Base-by-base conservation (phyloP, 2,888 invertebrate species). In the Idaea biselata region DNA sequence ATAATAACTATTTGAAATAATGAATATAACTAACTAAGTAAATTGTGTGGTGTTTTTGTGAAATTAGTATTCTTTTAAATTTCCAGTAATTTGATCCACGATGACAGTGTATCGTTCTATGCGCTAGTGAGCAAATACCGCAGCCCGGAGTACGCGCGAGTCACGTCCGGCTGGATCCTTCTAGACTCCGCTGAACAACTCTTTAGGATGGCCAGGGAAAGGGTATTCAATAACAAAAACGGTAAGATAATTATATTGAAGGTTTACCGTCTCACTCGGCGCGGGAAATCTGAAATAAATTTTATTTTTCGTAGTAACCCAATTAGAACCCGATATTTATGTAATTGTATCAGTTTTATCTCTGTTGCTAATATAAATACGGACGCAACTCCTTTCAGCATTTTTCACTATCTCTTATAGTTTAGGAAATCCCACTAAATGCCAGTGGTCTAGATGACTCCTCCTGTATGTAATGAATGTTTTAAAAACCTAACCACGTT, bases 81-180 rank as follows among this genome's bases (percentile, higher is more conserved):
- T 58, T 7, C 8, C 86, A 98, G 97, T 70, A 95, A 95, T 72
- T 93, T 99, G 69, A 97, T 98, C 32, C 96, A 97, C 79, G 95
- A 96, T 72, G 98, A 99, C 89, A 94, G 97, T 33, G 96, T 99
- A 0, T 96, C 97, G 58, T 98, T 98, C 82, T 97, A 97, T 83
- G 93, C 94, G n/a, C 91, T 96, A 73, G 93, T 97, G 16, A 95
- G 94, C 78, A 94, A 94, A 67, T 95, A 97, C 77, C 94, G 97
- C 74, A 95, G 95, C 16, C 95, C 95, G 64, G 98, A 98, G 78
- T 97, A 97, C 87, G 97, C 97, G 1, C 94, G 96, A 80, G 94
- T 95, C 56, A 97, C 96, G 78, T 96, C 97, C 0, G 97, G 97
- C 1, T 99, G 99, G 99, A 95, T 98, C 58, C 93, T 98, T 58